These are phyloP conservation scores for Callimico goeldii DNA, from an alignment of 2,797 vertebrate species.

Conservation along the genomic window DNA sequence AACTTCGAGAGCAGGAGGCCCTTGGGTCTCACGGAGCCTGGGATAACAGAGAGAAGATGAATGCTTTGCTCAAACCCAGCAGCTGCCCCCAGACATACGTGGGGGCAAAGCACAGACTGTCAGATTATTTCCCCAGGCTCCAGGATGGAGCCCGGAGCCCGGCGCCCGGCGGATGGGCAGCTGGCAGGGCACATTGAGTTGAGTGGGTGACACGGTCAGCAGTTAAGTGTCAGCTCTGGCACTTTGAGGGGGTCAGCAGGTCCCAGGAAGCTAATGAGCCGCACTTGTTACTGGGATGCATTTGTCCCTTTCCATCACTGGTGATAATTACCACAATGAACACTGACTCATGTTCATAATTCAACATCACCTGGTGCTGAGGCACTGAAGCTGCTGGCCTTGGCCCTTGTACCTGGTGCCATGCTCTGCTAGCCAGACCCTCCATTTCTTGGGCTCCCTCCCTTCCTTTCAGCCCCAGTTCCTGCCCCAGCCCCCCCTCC, in stretches of 20 bases:
- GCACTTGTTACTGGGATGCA: not conserved
- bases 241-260: fast-evolving
- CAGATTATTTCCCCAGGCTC: fast-evolving
- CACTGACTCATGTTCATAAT: not conserved
- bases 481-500: not conserved
- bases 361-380: fast-evolving
- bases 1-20: not conserved
- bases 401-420: fast-evolving
- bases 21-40: not conserved
- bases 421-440: not conserved
- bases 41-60: not conserved
- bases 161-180: fast-evolving
- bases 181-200: fast-evolving
- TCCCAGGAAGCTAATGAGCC: not conserved
- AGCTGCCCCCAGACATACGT: not conserved
- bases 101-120: too few species aligned
- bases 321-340: not conserved
- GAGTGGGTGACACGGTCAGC: not conserved
- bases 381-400: not conserved
- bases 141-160: fast-evolving
- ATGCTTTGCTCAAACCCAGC: too few species aligned
- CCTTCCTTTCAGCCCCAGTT: not conserved
- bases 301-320: not conserved
- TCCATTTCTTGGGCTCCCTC: not conserved
- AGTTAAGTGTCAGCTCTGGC: fast-evolving